phyloP scores from a whole-genome alignment of 2,113 vertebrate species.

The Eulacestoma nigropectus region DNA sequence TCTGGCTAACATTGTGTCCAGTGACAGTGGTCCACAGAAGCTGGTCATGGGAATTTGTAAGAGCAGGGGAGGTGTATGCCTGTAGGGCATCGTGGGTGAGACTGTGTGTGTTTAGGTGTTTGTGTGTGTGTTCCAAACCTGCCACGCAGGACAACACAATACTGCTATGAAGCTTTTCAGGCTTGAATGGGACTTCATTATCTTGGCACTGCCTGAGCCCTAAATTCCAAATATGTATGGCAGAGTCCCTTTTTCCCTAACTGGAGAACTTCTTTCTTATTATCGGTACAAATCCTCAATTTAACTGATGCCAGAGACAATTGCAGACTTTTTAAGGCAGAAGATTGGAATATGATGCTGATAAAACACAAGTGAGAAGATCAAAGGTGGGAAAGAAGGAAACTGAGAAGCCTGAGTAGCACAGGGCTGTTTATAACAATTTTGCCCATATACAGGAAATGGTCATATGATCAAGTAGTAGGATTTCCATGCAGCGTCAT shows the following conservation, averaged over 20 bases:
- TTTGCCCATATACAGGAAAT: background rate
- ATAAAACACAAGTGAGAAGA: background rate
- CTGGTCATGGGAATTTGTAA: background rate
- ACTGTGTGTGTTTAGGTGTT: background rate
- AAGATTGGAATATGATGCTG: background rate
- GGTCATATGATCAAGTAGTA: background rate
- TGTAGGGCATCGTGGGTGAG: accelerated
- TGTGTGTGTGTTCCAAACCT: background rate
- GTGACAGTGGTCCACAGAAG: background rate
- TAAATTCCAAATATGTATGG: background rate
- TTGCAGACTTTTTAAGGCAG: background rate
- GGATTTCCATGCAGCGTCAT: background rate
- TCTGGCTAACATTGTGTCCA: background rate
- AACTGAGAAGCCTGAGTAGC: background rate
- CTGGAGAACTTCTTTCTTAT: background rate
- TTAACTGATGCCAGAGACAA: background rate
- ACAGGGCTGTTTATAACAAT: background rate
- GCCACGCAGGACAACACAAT: background rate
- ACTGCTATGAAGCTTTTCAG: background rate
- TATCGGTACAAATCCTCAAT: background rate
- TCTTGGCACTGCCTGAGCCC: background rate
- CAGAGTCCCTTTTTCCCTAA: background rate
- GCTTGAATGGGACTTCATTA: background rate
- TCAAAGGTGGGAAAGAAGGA: background rate
- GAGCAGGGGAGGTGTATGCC: background rate